These are phyloP conservation scores for Speoplatyrhinus poulsoni DNA, from an alignment of 2,113 vertebrate species.

Conservation along the genomic window DNA sequence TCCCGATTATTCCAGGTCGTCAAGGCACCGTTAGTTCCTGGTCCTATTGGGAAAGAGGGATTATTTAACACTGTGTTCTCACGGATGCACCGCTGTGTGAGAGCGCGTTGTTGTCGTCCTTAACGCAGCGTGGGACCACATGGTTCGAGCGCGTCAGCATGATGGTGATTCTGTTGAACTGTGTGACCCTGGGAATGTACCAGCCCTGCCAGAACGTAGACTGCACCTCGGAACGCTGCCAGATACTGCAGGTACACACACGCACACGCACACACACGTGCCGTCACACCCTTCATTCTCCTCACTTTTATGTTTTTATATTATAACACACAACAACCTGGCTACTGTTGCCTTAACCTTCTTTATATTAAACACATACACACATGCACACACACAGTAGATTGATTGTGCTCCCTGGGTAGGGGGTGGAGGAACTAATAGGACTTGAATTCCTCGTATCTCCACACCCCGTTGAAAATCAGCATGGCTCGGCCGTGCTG, in stretches of 20 bases:
- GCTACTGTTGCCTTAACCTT: too few relatives aligned
- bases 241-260: slow-evolving; percentile 91
- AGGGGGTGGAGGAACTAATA: too few relatives aligned
- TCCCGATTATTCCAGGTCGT: too few relatives aligned
- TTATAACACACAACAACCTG: neutral
- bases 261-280: slow-evolving; percentile 8
- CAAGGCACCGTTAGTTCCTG: too few relatives aligned
- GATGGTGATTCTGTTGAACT: slow-evolving; percentile 97
- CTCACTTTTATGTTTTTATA: neutral
- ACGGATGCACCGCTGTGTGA: neutral
- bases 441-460: too few relatives aligned
- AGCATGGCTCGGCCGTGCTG: too few relatives aligned
- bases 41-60: too few relatives aligned
- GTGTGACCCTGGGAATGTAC: slow-evolving; percentile 97
- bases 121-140: slow-evolving; percentile 77
- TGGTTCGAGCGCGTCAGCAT: slow-evolving; percentile 98
- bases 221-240: slow-evolving; percentile 92
- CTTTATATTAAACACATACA: neutral
- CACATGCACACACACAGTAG: neutral
- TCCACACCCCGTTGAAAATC: too few relatives aligned
- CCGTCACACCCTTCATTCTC: neutral
- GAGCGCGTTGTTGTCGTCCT: slow-evolving; percentile 60
- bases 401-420: too few relatives aligned
- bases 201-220: slow-evolving; percentile 97
- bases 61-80: too few relatives aligned